phyloP scores from a whole-genome alignment of 2,113 vertebrate species.

The Steatornis caripensis region DNA sequence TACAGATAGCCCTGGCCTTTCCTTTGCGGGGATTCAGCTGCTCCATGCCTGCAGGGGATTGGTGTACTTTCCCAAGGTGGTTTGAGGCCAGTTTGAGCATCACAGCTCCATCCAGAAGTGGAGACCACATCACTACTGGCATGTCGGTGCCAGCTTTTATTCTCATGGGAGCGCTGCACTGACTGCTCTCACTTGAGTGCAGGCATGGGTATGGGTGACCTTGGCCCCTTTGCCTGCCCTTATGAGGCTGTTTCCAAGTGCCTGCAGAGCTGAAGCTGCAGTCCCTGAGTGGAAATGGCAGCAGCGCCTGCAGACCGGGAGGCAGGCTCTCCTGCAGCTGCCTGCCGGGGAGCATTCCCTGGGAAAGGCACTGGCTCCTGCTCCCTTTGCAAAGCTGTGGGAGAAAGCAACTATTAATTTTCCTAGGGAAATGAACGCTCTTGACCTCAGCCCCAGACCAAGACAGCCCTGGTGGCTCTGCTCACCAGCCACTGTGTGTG shows the following conservation, averaged over 20 bases:
- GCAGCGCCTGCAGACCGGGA: neutral
- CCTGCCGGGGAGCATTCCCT: neutral
- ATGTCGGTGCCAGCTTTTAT: neutral
- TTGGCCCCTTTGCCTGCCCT: neutral
- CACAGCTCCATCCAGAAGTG: neutral
- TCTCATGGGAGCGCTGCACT: neutral
- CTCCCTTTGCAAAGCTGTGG: neutral
- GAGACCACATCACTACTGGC: neutral
- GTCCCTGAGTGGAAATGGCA: neutral
- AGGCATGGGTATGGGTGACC: neutral
- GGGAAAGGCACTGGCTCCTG: neutral
- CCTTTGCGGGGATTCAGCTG: neutral
- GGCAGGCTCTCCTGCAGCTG: neutral
- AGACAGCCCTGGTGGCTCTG: accelerated
- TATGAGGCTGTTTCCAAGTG: neutral
- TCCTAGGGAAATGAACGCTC: accelerated
- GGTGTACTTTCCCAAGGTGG: neutral
- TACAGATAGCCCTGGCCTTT: neutral
- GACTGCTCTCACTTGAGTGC: neutral
- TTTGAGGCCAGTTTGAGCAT: neutral
- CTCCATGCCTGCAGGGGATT: neutral
- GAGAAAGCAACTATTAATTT: neutral
- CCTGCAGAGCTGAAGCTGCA: neutral
- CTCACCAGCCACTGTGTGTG: neutral
- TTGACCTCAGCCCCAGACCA: neutral